Evolutionary conservation across 2,113 vertebrate species (phyloP).

Genomic region (Etia nguti): DNA sequence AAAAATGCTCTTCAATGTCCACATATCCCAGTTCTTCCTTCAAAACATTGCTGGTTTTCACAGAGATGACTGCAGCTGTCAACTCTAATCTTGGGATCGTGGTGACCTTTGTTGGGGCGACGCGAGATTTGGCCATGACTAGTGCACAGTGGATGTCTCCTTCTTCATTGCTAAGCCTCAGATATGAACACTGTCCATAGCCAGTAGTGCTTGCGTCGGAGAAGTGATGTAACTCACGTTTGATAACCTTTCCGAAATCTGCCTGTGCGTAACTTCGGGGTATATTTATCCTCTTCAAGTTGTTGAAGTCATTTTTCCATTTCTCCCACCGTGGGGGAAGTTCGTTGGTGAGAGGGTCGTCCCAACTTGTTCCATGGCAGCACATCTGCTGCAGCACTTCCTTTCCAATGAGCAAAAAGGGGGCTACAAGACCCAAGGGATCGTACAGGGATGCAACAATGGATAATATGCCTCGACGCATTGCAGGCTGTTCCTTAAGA

Average conservation of each 20-base stretch:
- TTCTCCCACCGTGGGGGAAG: fast-evolving
- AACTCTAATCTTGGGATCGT: neutral
- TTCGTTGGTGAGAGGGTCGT: neutral
- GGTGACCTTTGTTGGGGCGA: neutral
- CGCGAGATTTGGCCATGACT: fast-evolving
- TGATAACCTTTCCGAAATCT: neutral
- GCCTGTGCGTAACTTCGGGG: fast-evolving
- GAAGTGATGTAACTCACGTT: neutral
- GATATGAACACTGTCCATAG: neutral
- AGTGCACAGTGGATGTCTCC: neutral
- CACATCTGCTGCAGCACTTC: neutral
- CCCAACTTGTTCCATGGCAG: neutral
- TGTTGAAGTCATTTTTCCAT: neutral
- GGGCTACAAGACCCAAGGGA: neutral
- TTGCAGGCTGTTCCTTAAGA: neutral
- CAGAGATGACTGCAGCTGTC: neutral
- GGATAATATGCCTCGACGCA: neutral
- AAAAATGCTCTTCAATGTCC: neutral
- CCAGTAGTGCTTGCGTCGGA: neutral
- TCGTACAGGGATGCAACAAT: neutral
- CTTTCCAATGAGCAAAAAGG: neutral
- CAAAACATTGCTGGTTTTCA: neutral
- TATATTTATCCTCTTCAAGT: neutral
- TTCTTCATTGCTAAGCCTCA: neutral
- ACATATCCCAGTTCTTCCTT: neutral